Evolutionary conservation across 2,113 vertebrate species (phyloP).

Genomic region (Equus quagga): DNA sequence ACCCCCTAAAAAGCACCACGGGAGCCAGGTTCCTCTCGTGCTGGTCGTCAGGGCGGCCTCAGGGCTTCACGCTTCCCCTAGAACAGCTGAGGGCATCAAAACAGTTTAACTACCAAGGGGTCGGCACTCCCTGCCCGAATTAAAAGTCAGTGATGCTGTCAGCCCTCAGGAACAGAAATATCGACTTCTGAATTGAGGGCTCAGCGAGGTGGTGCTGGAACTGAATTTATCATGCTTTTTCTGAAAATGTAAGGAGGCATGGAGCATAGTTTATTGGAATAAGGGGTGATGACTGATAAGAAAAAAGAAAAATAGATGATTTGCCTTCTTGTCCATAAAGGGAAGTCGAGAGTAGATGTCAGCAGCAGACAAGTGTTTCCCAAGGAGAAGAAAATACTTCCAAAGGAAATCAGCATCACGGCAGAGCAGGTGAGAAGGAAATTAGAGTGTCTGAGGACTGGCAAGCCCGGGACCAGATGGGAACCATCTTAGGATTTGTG

Average conservation of each 20-base stretch:
- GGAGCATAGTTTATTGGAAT: not conserved
- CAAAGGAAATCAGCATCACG: not conserved
- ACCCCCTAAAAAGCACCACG: not conserved
- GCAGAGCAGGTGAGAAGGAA: constrained; percentile 62
- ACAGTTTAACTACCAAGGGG: not conserved
- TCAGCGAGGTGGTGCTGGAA: not conserved
- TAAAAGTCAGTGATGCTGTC: not conserved
- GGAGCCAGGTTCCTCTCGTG: not conserved
- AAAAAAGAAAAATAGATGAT: constrained; percentile 10
- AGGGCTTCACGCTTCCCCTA: not conserved
- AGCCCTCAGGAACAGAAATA: not conserved
- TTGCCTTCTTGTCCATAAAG: constrained; percentile 29
- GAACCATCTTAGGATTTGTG: constrained; percentile 47
- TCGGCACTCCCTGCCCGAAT: not conserved
- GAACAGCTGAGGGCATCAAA: not conserved
- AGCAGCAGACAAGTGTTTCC: constrained; percentile 9
- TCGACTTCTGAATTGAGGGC: not conserved
- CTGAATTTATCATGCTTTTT: not conserved
- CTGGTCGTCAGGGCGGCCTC: fast-evolving
- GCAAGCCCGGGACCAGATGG: constrained; percentile 13
- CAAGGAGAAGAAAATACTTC: constrained; percentile 50
- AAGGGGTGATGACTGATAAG: not conserved
- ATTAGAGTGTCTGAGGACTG: not conserved
- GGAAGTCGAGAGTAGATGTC: constrained; percentile 18
- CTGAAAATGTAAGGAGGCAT: not conserved